Percentiles rank a stretch among this genome's conserved stretches.
These are phyloP conservation scores for Gadus macrocephalus DNA, from an alignment of 2,113 vertebrate genomes.

Conservation along the genomic window DNA sequence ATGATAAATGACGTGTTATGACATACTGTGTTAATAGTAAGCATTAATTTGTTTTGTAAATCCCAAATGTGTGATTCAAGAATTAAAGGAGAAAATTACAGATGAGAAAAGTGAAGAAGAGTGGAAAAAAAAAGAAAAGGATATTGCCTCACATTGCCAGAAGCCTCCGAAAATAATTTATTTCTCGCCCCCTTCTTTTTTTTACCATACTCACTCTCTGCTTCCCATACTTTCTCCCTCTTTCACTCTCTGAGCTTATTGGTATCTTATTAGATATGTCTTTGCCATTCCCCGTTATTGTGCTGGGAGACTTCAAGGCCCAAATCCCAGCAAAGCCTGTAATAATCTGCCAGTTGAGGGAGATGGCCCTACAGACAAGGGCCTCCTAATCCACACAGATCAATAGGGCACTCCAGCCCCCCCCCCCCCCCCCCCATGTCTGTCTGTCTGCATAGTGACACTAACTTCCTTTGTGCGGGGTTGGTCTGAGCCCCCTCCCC, in stretches of 20 bases:
- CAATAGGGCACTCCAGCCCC: conserved; percentile 62
- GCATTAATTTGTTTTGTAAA: conserved; percentile 66
- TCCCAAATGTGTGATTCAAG: conserved; percentile 61
- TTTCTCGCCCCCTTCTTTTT: too few species aligned
- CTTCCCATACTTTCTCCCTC: conserved; percentile 6
- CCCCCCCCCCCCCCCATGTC: conserved; percentile 23
- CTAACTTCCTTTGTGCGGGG: conserved; percentile 38
- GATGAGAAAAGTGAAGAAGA: conserved; percentile 33
- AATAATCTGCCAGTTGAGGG: conserved; percentile 75
- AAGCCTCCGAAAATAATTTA: conserved; percentile 56
- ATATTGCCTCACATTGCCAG: conserved; percentile 54
- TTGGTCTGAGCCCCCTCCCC: conserved; percentile 20
- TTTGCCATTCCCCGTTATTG: conserved; percentile 69
- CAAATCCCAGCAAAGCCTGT: conserved; percentile 72
- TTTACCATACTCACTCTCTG: conserved; percentile 24
- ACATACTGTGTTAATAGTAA: conserved; percentile 64
- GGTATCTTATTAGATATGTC: conserved; percentile 74
- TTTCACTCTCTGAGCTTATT: conserved; percentile 55
- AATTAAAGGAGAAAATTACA: conserved; percentile 59
- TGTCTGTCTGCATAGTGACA: conserved; percentile 53
- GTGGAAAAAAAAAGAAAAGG: conserved; percentile 38
- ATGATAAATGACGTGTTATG: conserved; percentile 64
- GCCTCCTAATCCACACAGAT: conserved; percentile 74
- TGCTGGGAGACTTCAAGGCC: conserved; percentile 68
- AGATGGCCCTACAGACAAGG: conserved; percentile 71